phyloP scores from a whole-genome alignment of 2,888 invertebrate species.

The Eupithecia exiguata region DNA sequence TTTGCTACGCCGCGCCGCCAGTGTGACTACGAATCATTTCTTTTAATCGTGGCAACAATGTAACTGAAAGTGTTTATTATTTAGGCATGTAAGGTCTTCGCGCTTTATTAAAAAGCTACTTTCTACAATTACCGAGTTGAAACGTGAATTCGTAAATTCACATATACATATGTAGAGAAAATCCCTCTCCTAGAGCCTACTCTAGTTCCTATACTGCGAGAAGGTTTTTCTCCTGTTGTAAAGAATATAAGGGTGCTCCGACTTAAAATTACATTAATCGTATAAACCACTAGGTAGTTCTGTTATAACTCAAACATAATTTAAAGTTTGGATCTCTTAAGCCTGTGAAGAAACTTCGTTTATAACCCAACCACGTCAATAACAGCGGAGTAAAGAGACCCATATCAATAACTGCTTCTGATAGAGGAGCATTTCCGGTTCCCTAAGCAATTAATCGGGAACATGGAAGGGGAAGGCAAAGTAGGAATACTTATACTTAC shows the following conservation, averaged over 20 bases:
- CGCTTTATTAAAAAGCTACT: neutral
- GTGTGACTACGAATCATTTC: no score
- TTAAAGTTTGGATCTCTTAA: neutral
- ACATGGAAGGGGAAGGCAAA: conserved; percentile 1
- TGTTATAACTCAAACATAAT: neutral
- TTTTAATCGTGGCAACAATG: no score
- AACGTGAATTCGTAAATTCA: neutral
- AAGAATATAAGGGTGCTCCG: neutral
- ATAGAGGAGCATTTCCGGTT: conserved; percentile 6
- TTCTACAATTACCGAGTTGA: neutral
- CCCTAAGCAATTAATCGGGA: conserved; percentile 10
- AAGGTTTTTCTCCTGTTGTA: no score
- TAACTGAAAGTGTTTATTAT: no score
- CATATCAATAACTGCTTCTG: conserved; percentile 9
- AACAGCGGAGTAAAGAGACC: neutral
- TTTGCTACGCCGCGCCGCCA: no score
- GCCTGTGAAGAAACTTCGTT: neutral
- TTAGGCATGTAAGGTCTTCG: no score
- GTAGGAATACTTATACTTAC: neutral
- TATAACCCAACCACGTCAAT: conserved; percentile 1
- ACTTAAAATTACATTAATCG: neutral
- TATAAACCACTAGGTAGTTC: neutral
- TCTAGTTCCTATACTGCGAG: no score
- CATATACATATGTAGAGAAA: no score
- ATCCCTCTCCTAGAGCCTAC: no score